Percentiles rank a stretch among this genome's conserved stretches.
phyloP scores from a whole-genome alignment of 2,113 vertebrate genomes.

The Paedocypris sp. region DNA sequence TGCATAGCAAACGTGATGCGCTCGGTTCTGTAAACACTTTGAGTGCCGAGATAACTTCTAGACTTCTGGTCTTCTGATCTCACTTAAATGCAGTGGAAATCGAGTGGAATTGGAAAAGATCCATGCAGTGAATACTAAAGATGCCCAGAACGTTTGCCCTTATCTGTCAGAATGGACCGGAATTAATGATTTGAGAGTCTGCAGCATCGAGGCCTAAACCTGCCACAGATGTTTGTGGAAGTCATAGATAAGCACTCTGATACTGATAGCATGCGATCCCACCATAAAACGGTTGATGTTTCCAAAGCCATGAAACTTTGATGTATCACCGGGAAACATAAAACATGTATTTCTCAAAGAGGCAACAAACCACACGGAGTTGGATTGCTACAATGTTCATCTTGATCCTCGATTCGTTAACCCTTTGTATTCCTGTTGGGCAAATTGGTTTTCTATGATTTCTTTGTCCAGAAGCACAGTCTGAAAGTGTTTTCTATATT shows the following conservation, averaged over 20 bases:
- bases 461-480: background rate
- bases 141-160: slow-evolving; percentile 19
- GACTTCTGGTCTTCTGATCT: slow-evolving; percentile 27
- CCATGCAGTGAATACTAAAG: slow-evolving; percentile 38
- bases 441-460: background rate
- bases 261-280: slow-evolving; percentile 26
- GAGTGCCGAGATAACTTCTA: slow-evolving; percentile 24
- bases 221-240: slow-evolving; percentile 27
- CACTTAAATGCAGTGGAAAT: slow-evolving; percentile 29
- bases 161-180: slow-evolving; percentile 25
- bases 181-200: slow-evolving; percentile 30
- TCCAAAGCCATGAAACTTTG: slow-evolving; percentile 18
- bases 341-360: slow-evolving; percentile 1
- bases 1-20: slow-evolving; percentile 18
- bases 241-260: slow-evolving; percentile 23
- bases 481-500: slow-evolving; percentile 1
- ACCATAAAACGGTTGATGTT: slow-evolving; percentile 17
- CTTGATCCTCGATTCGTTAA: background rate
- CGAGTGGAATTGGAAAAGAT: slow-evolving; percentile 37
- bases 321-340: slow-evolving; percentile 13
- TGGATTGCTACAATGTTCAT: background rate
- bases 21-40: slow-evolving; percentile 30
- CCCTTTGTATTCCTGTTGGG: background rate
- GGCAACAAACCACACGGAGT: background rate
- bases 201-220: slow-evolving; percentile 8